Conservation (phyloP, 2,888 invertebrate genomes). For the Pristionchus exspectatus region DNA sequence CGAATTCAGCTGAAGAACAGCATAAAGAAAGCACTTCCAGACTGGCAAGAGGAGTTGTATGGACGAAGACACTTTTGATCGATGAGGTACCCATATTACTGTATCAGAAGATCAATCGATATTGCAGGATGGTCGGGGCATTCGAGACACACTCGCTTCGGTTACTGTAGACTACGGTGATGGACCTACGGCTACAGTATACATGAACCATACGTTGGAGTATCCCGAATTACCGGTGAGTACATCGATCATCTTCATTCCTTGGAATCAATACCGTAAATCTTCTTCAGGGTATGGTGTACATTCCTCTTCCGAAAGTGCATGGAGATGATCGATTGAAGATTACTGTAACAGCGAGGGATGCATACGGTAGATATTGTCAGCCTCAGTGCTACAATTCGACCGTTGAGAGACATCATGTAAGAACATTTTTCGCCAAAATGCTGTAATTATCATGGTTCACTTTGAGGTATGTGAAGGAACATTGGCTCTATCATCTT, state of each 20-base stretch:
- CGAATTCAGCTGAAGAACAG: not conserved
- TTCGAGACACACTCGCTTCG: slow-evolving; percentile 35
- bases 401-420: slow-evolving; percentile 75
- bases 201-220: slow-evolving; percentile 58
- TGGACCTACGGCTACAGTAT: slow-evolving; percentile 59
- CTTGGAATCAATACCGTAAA: not conserved
- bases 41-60: slow-evolving; percentile 61
- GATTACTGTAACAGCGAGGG: slow-evolving; percentile 72
- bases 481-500: not conserved
- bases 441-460: not conserved
- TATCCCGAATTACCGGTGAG: slow-evolving; percentile 70
- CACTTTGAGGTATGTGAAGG: slow-evolving; percentile 50
- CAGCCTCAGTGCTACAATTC: slow-evolving; percentile 76
- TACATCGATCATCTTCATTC: not conserved
- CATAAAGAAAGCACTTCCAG: not conserved
- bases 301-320: slow-evolving; percentile 75
- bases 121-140: slow-evolving; percentile 38
- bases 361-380: slow-evolving; percentile 76
- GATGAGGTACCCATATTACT: slow-evolving; percentile 57
- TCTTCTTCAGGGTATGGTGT: slow-evolving; percentile 69
- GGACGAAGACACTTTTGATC: slow-evolving; percentile 75
- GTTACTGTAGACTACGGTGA: slow-evolving; percentile 57
- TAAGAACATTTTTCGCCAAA: slow-evolving; percentile 38
- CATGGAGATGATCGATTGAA: slow-evolving; percentile 62
- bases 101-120: not conserved